These are phyloP conservation scores for Heliconius nattereri DNA, from an alignment of 1,140 invertebrate species.

Conservation along the genomic window DNA sequence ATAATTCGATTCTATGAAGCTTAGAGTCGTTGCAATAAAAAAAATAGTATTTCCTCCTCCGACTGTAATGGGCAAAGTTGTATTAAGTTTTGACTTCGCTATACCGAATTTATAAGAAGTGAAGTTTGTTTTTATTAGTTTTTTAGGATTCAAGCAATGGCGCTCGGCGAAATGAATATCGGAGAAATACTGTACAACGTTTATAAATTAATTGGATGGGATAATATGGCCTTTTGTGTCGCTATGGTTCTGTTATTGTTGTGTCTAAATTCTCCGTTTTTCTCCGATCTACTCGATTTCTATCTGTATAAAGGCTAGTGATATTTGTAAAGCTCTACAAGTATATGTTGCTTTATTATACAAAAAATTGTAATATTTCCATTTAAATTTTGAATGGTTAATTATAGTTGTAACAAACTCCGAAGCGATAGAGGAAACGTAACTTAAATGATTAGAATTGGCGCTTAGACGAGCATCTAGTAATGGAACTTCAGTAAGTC, in stretches of 20 bases:
- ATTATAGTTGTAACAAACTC: too few species aligned
- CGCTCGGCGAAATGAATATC: constrained; percentile 28
- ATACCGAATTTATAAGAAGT: constrained; percentile 37
- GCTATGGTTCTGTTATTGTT: not conserved
- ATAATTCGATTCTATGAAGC: constrained; percentile 1
- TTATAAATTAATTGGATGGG: not conserved
- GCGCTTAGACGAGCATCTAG: too few species aligned
- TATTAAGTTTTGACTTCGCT: constrained; percentile 38
- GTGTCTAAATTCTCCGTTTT: not conserved
- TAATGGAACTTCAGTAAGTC: not conserved
- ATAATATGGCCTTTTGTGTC: not conserved
- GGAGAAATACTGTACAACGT: constrained; percentile 9
- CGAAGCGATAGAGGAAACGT: too few species aligned
- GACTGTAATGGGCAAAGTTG: constrained; percentile 37
- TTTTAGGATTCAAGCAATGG: constrained; percentile 17
- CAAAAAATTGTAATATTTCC: not conserved
- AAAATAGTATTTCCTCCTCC: constrained; percentile 30
- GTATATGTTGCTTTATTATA: not conserved
- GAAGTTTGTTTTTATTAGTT: constrained; percentile 38
- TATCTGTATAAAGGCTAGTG: too few species aligned
- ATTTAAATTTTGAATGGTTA: too few species aligned
- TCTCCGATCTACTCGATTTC: not conserved
- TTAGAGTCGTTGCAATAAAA: constrained; percentile 26
- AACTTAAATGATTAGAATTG: too few species aligned
- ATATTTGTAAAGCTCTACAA: not conserved